Conservation (phyloP, 2,113 vertebrate species). For the Pangasianodon gigas region DNA sequence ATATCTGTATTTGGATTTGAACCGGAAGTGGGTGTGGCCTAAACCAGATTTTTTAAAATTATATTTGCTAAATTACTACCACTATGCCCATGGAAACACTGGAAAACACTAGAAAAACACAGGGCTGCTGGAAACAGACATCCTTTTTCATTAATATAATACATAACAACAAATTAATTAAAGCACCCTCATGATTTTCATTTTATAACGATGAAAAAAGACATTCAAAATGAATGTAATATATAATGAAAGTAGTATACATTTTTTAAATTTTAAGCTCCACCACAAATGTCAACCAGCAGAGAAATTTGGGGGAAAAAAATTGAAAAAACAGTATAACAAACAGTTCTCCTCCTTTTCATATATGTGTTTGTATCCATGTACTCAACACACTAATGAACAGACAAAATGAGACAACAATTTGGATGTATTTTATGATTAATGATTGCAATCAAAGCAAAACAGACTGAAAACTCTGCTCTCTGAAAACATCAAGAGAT, state of each 20-base stretch:
- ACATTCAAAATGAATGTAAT: not conserved
- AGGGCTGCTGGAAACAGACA: not conserved
- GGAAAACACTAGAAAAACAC: not conserved
- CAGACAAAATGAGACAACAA: not conserved
- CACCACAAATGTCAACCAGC: too few species aligned
- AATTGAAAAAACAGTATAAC: not conserved
- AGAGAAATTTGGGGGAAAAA: too few species aligned
- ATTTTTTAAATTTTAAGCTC: too few species aligned
- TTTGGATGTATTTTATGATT: not conserved
- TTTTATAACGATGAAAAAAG: not conserved
- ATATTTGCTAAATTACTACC: not conserved
- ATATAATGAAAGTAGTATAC: too few species aligned
- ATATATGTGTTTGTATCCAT: not conserved
- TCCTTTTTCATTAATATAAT: not conserved
- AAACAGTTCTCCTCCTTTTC: not conserved
- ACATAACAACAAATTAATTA: not conserved
- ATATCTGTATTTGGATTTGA: not conserved
- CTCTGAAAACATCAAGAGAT: not conserved
- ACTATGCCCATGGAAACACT: not conserved
- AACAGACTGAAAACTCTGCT: not conserved
- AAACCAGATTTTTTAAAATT: not conserved
- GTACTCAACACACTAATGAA: not conserved
- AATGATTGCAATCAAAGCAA: not conserved
- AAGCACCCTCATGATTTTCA: not conserved
- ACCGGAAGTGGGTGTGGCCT: not conserved